Conservation (phyloP, 2,797 vertebrate genomes). For the Pteronotus mesoamericanus region DNA sequence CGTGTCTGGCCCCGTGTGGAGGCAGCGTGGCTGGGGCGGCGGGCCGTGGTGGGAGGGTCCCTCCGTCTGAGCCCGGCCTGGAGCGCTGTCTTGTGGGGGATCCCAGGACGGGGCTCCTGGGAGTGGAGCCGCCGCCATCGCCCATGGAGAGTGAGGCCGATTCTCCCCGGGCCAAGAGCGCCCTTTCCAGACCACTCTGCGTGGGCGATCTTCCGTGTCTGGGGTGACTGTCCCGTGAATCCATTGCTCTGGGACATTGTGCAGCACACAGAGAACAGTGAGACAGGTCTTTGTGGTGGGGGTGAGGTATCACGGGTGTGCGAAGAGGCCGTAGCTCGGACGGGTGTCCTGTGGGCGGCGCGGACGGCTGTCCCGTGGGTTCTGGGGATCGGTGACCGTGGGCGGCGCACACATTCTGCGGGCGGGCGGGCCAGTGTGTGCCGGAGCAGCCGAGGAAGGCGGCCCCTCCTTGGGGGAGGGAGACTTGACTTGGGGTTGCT, state of each 20-base stretch:
- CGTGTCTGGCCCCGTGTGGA: accelerated
- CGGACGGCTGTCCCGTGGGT: accelerated
- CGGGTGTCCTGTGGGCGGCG: too few species aligned
- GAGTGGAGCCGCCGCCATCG: too few species aligned
- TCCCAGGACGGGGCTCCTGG: accelerated
- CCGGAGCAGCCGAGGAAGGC: not conserved
- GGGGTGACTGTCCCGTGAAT: accelerated
- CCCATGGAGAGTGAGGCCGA: too few species aligned
- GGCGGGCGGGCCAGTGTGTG: too few species aligned
- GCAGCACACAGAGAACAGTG: too few species aligned
- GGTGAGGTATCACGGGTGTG: accelerated
- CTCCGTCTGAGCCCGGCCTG: not conserved
- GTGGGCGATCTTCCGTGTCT: accelerated
- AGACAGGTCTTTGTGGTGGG: too few species aligned
- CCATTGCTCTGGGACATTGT: accelerated
- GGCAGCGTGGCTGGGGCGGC: accelerated
- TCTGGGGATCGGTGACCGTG: too few species aligned
- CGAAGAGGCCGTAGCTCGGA: accelerated
- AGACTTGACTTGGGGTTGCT: accelerated
- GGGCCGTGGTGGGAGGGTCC: accelerated
- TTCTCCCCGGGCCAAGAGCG: not conserved
- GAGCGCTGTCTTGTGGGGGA: not conserved
- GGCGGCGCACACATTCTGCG: too few species aligned
- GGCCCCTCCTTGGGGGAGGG: not conserved
- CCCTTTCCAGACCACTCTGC: too few species aligned